A percentile compares a stretch with the other conserved stretches of the same genome.
phyloP scores from a whole-genome alignment of 2,888 invertebrate species.

The Adelphocoris suturalis region DNA sequence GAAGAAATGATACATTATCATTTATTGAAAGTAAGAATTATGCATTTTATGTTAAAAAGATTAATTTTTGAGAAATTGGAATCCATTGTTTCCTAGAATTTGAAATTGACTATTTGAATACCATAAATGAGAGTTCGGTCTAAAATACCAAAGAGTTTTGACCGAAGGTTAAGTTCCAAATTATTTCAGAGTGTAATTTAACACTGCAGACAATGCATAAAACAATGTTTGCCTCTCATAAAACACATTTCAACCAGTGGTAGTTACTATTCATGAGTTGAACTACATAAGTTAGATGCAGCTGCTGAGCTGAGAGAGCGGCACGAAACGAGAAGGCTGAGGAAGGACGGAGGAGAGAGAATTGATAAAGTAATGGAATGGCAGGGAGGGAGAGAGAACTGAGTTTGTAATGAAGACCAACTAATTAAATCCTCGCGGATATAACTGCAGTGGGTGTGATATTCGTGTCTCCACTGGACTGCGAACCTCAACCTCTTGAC shows the following conservation, averaged over 20 bases:
- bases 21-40: too few relatives aligned
- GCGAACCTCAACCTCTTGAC: constrained; percentile 9
- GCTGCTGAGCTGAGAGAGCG: not conserved
- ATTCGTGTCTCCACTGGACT: not conserved
- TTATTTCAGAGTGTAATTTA: too few relatives aligned
- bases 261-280: not conserved
- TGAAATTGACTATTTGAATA: too few relatives aligned
- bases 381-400: not conserved
- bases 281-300: constrained; percentile 1
- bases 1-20: too few relatives aligned
- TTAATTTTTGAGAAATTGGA: too few relatives aligned
- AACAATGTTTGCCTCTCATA: not conserved
- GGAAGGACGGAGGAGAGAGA: not conserved
- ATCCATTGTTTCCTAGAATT: too few relatives aligned
- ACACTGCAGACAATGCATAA: too few relatives aligned
- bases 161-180: too few relatives aligned
- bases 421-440: constrained; percentile 41
- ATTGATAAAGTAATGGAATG: not conserved
- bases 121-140: too few relatives aligned
- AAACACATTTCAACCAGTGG: not conserved
- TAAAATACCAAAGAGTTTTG: too few relatives aligned
- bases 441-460: constrained; percentile 40
- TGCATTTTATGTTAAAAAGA: too few relatives aligned
- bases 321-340: too few relatives aligned
- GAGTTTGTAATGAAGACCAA: constrained; percentile 54